Base-by-base conservation (phyloP, 1,140 invertebrate species). In the Drosophila burlai region DNA sequence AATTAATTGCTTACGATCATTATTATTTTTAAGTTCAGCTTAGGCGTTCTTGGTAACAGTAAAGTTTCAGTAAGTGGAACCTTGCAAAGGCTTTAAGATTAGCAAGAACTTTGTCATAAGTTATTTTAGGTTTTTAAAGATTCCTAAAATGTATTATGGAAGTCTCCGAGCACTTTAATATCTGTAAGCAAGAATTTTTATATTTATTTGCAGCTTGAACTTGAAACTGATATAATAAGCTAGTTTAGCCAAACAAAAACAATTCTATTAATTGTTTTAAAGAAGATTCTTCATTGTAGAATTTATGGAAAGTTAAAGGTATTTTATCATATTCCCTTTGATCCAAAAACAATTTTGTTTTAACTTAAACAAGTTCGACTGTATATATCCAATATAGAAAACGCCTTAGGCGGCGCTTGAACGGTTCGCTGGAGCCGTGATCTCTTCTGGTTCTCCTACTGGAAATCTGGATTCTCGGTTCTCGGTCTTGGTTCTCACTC, bases 401-500 rank as follows among this genome's bases (percentile, higher is more conserved):
- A 26, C 45, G 43, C 45, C 59, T 71, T 34, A 6, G 54, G 54
- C 65, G 58, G 58, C 65, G 65, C 59, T n/a, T 62, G 77, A 63
- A 62, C 42, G 54, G 50, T 49, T 79, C 59, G 55, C 52, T 59
- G 52, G 45, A 58, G 72, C 63, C 31, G 21, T 36, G 67, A 57
- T 67, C 64, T 62, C 40, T 68, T 38, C 63, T 59, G 59, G 54
- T 42, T 78, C 65, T 49, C 34, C 29, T 43, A 52, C 36, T 57
- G n/a, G 16, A 50, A 60, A 58, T 42, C 52, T 57, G 80, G 72
- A 81, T 89, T 89, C 84, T 57, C 36, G 36, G 9, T 36, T 57
- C 54, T 57, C 15, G 54, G 54, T 40, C 38, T 87, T 89, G 68
- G 80, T 87, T 87, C 85, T 83, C 76, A 78, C 68, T 83, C 62